A percentile compares a stretch with the other conserved stretches of the same genome.
phyloP scores from a whole-genome alignment of 2,888 invertebrate genomes.

The Gortyna flavago region DNA sequence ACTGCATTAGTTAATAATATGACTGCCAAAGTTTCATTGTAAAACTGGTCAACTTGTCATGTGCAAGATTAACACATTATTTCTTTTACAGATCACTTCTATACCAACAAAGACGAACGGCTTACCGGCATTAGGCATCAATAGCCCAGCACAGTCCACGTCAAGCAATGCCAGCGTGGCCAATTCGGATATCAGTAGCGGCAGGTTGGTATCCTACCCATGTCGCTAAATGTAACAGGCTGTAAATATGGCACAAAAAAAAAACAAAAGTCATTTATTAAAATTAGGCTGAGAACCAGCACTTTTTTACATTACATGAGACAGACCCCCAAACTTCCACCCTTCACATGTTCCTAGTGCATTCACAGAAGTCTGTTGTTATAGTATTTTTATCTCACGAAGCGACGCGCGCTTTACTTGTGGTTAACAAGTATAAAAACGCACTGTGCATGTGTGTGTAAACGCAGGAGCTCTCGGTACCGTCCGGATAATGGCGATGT shows the following conservation, averaged over 20 bases:
- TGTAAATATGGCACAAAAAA: not conserved
- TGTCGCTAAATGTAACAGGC: not conserved
- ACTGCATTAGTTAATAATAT: not conserved
- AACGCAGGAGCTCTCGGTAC: not conserved
- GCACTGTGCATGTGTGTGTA: not conserved
- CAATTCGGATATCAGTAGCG: slow-evolving; percentile 87
- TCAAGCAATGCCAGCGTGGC: slow-evolving; percentile 83
- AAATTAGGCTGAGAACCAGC: no score
- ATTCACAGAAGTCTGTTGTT: no score
- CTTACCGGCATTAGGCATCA: slow-evolving; percentile 70
- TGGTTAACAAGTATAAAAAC: not conserved
- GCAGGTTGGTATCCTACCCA: slow-evolving; percentile 78
- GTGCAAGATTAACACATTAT: not conserved
- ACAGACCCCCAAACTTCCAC: not conserved
- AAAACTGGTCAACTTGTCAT: not conserved
- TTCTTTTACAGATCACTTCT: slow-evolving; percentile 80
- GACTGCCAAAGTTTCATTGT: not conserved
- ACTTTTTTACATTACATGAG: not conserved
- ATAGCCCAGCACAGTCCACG: slow-evolving; percentile 78
- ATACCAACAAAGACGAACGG: slow-evolving; percentile 85
- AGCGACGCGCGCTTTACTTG: not conserved
- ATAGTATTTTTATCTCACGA: not conserved
- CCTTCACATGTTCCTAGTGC: not conserved
- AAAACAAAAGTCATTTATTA: not conserved
- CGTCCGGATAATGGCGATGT: not conserved